Evolutionary conservation across 2,888 invertebrate genomes (phyloP), one percentile per base, ranked within the genome.

Genomic region (Leptogaster cylindrica): DNA sequence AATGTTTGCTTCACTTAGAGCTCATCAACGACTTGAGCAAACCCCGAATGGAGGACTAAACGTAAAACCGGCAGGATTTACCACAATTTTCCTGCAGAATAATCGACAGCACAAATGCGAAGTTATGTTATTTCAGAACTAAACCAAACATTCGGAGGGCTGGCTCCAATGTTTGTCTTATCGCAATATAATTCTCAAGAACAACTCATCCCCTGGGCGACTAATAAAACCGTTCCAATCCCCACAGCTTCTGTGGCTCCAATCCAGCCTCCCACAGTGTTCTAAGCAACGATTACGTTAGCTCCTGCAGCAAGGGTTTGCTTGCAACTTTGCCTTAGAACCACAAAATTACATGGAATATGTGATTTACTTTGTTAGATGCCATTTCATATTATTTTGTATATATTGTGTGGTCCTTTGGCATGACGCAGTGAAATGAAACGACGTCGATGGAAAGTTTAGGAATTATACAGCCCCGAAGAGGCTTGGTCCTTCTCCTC

Each of bases 341-440:
- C 18, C 12, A 55, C 10, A 36, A 20, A 28, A 33, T 41, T 27
- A 50, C 27, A 27, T 14, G 14, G 50, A 55, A 55, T 55, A 55
- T 55, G 36, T 55, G 55, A 55, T 39, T 55, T 55, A 39, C 55
- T 55, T 55, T 55, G 36, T 10, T 55, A 55, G 39, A 18, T 39
- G 20, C 39, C 55, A 36, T 55, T 55, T 55, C 18, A 52, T 27
- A 31, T 52, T 52, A 52, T 52, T 33, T 33, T 14, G 18, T n/a
- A 44, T 18, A 5, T 44, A 6, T 7, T 8, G 14, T 8, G 41
- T 12, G 44, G 16, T 5, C n/a, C n/a, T n/a, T n/a, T 12, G 3
- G 44, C 18, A 14, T 44, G 18, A 10, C 12, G 52, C 33, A 18
- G 10, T 27, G 52, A n/a, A 52, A 14, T 27, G n/a, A 20, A 52